Evolutionary conservation across 2,888 invertebrate species (phyloP), one percentile per base, ranked within the genome.

Genomic region (Mesorhabditis belari): DNA sequence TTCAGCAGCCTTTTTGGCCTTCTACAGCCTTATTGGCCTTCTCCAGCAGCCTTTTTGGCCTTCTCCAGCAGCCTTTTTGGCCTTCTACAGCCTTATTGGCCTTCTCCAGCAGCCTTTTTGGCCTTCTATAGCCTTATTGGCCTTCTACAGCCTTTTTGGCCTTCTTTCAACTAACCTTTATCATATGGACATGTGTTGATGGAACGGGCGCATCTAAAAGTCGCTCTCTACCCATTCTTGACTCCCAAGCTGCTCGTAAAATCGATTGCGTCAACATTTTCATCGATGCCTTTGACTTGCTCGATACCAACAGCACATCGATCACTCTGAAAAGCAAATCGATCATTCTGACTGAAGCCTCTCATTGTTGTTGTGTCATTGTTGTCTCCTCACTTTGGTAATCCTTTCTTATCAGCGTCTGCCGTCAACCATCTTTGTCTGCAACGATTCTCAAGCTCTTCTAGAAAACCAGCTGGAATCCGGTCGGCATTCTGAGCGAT

Each of bases 161-260:
- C 5, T 6, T 4, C 21, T n/a, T 9, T 35, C 58, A 25, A 61
- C 26, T 23, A 5, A 94, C 90, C 80, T 95, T 93, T 83, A 98
- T 94, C 58, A 98, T 83, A 1, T 92, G 90, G 55, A 96, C 85
- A 83, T 96, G 98, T 49, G 91, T 91, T 0, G 94, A 92, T 0
- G 98, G 96, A 4, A 98, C 90, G 79, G 90, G 89, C 83, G 96
- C 95, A 74, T 94, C 90, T 26, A 98, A 82, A 4, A 96, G 82
- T 0, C 91, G 86, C 80, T 92, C 91, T 81, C 93, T 93, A 70
- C 69, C 68, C 4, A 74, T 57, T 75, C 89, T 87, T 49, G 95
- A 86, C 81, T 90, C 92, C 83, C 90, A 92, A 0, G 92, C 93
- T 0, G 91, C 90, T 54, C 35, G 6, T 35, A 35, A 17, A 35